A percentile compares a stretch with the other conserved stretches of the same genome.
phyloP scores from a whole-genome alignment of 2,113 vertebrate species.

The Chloebia gouldiae region DNA sequence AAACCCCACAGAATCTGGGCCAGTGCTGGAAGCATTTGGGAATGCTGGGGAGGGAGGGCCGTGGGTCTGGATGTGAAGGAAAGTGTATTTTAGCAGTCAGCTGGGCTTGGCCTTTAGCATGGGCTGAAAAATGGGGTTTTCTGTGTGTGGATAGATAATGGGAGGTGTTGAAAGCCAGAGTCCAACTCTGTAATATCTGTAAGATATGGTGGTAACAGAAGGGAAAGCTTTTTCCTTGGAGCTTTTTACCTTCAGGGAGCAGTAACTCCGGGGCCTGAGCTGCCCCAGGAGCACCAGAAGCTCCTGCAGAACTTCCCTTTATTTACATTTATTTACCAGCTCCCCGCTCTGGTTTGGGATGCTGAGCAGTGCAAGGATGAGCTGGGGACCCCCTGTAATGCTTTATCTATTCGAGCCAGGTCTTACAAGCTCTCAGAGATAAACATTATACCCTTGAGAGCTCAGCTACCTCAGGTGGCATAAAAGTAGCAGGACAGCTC shows the following conservation, averaged over 20 bases:
- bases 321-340: accelerated
- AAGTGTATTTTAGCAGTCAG: background rate
- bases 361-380: accelerated
- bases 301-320: background rate
- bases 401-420: too few relatives aligned
- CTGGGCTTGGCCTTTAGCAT: background rate
- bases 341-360: background rate
- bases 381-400: too few relatives aligned
- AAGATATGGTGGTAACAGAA: accelerated
- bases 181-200: background rate
- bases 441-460: too few relatives aligned
- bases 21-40: accelerated
- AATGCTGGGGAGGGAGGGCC: background rate
- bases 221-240: background rate
- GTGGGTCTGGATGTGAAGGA: accelerated
- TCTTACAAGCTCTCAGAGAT: too few relatives aligned
- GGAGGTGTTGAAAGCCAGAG: background rate
- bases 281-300: accelerated
- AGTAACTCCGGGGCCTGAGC: accelerated
- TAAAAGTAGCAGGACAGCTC: too few relatives aligned
- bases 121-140: background rate
- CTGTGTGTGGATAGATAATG: background rate
- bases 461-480: too few relatives aligned
- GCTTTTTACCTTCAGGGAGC: background rate
- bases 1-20: background rate